Base-by-base conservation (phyloP, 2,797 vertebrate genomes). In the Macropodus opercularis region DNA sequence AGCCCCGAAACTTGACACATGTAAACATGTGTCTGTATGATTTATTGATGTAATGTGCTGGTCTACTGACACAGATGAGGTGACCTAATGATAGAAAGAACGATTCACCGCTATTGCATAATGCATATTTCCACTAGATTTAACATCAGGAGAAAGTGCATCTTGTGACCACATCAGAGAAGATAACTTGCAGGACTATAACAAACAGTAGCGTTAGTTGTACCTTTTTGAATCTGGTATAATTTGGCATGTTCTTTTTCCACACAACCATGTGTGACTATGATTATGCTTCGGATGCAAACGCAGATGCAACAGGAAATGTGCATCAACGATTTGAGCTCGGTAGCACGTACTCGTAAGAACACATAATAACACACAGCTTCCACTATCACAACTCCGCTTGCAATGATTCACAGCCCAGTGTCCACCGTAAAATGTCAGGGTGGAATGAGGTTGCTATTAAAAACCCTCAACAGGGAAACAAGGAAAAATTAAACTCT, bases 391-490 rank as follows among this genome's bases (percentile, higher is more conserved):
- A 55, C 54, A 64, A n/a, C 31, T 46, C 26, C 36, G 55, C 55
- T 58, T 59, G 50, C 54, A 60, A 63, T 70, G 65, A 79, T 63
- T 63, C 59, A 69, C 57, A 60, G 55, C 44, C 55, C 48, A 50
- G 36, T 44, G 58, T 54, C 52, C 31, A 51, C 48, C 56, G 51
- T 58, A 72, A 82, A 85, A 85, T 82, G 83, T 82, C 68, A 80
- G 34, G 43, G 62, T 49, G 46, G 67, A 81, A 69, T 63, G 46
- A 80, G 44, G 48, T 73, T 42, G 53, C 72, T 69, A 77, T 78
- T 57, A 75, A 72, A 79, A 76, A 73, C 64, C 3, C 48, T 29
- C 60, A 72, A 78, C 42, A 79, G 44, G 17, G 42, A 61, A 72
- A 58, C 53, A 73, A 44, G 42, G 5, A 42, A 54, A 34, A 36